phyloP scores from a whole-genome alignment of 2,888 invertebrate species.

The Mythimna pallens region DNA sequence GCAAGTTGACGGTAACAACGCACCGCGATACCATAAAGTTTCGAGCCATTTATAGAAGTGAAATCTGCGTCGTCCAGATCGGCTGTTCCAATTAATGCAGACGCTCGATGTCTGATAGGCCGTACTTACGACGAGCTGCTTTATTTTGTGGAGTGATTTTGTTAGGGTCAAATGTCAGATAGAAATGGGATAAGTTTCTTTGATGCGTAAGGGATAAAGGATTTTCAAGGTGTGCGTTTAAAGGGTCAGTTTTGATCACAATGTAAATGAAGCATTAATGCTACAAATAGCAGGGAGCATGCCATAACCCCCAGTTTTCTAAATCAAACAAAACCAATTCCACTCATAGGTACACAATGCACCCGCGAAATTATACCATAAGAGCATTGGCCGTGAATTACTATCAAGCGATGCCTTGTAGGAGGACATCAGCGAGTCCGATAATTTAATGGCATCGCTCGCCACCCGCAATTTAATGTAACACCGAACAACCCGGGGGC shows the following conservation, averaged over 20 bases:
- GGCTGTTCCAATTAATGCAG: conserved; percentile 88
- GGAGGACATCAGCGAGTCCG: conserved; percentile 73
- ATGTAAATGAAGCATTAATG: neutral
- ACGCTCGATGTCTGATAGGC: conserved; percentile 78
- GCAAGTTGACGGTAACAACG: conserved; percentile 86
- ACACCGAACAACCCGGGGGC: conserved; percentile 76
- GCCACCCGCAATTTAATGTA: conserved; percentile 83
- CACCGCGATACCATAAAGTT: conserved; percentile 87
- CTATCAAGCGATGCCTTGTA: conserved; percentile 65
- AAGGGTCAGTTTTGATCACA: neutral
- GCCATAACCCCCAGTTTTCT: conserved; percentile 16
- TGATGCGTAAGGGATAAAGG: neutral
- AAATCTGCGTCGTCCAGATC: conserved; percentile 81
- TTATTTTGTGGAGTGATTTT: conserved; percentile 59
- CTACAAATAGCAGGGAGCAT: neutral
- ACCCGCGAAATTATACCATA: conserved; percentile 59
- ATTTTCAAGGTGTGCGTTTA: neutral
- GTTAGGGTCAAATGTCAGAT: conserved; percentile 48
- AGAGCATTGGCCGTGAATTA: conserved; percentile 71
- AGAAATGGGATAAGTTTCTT: neutral
- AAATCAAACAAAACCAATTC: conserved; percentile 51
- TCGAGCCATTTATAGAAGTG: conserved; percentile 88
- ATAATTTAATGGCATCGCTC: conserved; percentile 79
- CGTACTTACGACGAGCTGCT: conserved; percentile 58
- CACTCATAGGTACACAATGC: conserved; percentile 58